Base-by-base conservation (phyloP, 2,113 vertebrate genomes). In the Nerophis ophidion region DNA sequence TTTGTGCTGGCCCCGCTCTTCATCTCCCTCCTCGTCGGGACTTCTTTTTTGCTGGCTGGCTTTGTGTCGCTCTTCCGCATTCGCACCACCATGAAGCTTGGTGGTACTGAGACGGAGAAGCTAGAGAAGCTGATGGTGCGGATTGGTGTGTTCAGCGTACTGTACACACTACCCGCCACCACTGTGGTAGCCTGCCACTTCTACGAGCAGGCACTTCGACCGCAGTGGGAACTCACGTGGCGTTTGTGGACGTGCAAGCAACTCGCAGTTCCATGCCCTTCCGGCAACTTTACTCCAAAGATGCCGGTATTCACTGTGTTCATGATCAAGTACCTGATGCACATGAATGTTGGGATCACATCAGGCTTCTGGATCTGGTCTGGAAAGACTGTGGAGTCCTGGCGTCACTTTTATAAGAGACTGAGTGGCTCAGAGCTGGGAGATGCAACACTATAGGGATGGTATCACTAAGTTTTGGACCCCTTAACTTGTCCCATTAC, bases 341-440 rank as follows among this genome's bases (percentile, higher is more conserved):
- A 92, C 82, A 92, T 98, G 93, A 94, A 93, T 8, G 93, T 92
- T 15, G 95, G 95, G 7, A 93, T 98, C 86, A 93, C 93, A 0
- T 94, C 94, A 0, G 93, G 95, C 48, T 95, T 96, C 77, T 97
- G 95, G 95, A 92, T 98, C 87, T 98, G 95, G 93, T 96, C 94
- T 0, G 90, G 92, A 68, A 97, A 97, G 82, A 98, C 95, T 26
- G 88, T 95, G 57, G 93, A 94, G 88, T 92, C 92, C 0, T 98
- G 95, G 95, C 83, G 91, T 49, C 86, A 86, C 63, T 96, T 97
- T 80, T 95, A 93, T 78, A 90, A 91, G 55, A 90, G 91, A 83
- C 91, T 95, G 11, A 93, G 89, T 70, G 91, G 86, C 1, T 88
- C 79, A 72, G 89, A 91, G 69, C 93, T 93, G 71, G 92, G 92